Evolutionary conservation across 2,888 invertebrate species (phyloP).

Genomic region (Lobophora halterata): DNA sequence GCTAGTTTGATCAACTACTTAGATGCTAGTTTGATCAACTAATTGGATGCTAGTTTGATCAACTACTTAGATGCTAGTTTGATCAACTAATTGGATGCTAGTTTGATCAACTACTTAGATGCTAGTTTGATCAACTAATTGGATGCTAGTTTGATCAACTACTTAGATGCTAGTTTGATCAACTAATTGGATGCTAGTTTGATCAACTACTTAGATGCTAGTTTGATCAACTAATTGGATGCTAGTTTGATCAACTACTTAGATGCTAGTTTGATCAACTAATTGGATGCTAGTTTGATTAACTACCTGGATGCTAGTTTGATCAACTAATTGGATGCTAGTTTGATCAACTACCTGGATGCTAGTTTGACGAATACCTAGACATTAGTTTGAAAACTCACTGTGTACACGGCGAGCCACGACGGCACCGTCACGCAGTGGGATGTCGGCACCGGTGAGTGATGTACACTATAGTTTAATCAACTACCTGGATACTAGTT

Average conservation of each 20-base stretch:
- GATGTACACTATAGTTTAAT: constrained; percentile 3
- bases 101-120: constrained; percentile 81
- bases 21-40: constrained; percentile 91
- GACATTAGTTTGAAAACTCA: too few species aligned
- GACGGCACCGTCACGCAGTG: constrained; percentile 94
- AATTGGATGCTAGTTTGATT: too few species aligned
- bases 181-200: constrained; percentile 87
- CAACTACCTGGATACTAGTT: too few species aligned
- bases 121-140: background rate
- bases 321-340: too few species aligned
- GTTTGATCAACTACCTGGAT: constrained; percentile 96
- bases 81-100: constrained; percentile 86
- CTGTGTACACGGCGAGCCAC: constrained; percentile 96
- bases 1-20: constrained; percentile 97
- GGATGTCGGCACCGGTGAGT: constrained; percentile 85
- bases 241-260: too few species aligned
- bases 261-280: too few species aligned
- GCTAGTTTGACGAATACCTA: constrained; percentile 90
- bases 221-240: too few species aligned
- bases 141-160: too few species aligned
- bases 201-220: too few species aligned
- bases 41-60: constrained; percentile 87
- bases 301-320: too few species aligned
- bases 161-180: too few species aligned
- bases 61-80: constrained; percentile 83